Evolutionary conservation across 2,888 invertebrate species (phyloP).

Genomic region (Cephonodes hylas): DNA sequence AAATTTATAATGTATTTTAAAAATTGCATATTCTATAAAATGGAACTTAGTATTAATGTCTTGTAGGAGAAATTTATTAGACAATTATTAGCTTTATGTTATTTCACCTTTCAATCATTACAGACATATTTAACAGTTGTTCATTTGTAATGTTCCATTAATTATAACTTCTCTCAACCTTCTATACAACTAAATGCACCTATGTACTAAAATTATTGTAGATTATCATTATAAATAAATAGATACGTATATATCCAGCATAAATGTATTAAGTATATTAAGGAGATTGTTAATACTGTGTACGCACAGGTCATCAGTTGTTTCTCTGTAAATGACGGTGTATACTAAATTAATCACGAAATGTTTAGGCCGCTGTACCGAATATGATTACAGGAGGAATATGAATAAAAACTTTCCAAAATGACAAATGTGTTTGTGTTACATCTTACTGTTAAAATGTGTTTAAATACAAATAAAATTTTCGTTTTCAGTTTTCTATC

Average conservation of each 20-base stretch:
- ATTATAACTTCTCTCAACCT: not conserved
- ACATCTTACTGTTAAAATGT: not conserved
- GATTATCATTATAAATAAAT: not conserved
- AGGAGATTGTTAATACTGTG: conserved; percentile 17
- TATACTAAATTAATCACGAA: conserved; percentile 63
- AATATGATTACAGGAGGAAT: conserved; percentile 63
- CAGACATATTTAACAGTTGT: too few species aligned
- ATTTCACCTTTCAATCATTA: too few species aligned
- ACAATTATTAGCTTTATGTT: not conserved
- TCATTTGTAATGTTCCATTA: not conserved
- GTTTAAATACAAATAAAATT: not conserved
- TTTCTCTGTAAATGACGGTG: conserved; percentile 48
- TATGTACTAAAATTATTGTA: not conserved
- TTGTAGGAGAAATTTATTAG: not conserved
- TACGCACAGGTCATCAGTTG: conserved; percentile 13
- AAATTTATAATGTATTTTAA: too few species aligned
- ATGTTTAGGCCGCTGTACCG: conserved; percentile 62
- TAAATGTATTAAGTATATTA: conserved; percentile 23
- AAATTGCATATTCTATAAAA: not conserved
- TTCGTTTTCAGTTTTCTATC: conserved; percentile 23
- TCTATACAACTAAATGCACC: not conserved
- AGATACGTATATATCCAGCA: not conserved
- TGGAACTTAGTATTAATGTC: not conserved
- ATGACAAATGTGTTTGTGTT: conserved; percentile 37
- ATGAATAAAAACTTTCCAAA: conserved; percentile 55